phyloP scores from a whole-genome alignment of 2,113 vertebrate species.

The Furnarius figulus region DNA sequence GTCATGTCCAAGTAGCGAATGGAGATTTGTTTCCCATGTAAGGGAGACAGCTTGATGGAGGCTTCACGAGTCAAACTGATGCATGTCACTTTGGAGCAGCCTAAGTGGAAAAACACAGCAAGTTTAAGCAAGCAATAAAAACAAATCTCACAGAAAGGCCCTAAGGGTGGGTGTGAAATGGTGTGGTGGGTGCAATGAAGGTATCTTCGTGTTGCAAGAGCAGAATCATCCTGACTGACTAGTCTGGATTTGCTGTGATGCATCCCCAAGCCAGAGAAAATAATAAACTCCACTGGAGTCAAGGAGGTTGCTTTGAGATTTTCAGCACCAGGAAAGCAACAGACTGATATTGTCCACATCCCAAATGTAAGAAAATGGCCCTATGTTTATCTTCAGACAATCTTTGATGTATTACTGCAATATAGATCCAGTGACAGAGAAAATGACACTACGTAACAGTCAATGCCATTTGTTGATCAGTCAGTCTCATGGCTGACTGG shows the following conservation, averaged over 20 bases:
- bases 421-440: background rate
- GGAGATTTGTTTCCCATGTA: slow-evolving; percentile 93
- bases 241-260: background rate
- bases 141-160: background rate
- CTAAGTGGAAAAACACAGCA: slow-evolving; percentile 67
- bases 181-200: background rate
- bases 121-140: background rate
- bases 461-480: background rate
- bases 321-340: background rate
- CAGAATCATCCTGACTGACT: background rate
- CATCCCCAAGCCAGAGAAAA: background rate
- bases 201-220: accelerated
- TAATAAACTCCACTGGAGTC: background rate
- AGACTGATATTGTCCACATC: background rate
- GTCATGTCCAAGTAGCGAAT: slow-evolving; percentile 97
- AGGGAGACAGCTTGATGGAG: slow-evolving; percentile 87
- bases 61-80: slow-evolving; percentile 94
- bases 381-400: background rate
- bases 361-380: background rate
- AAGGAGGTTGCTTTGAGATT: background rate
- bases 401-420: background rate
- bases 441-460: background rate
- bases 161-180: background rate
- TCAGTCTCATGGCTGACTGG: background rate
- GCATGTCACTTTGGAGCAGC: slow-evolving; percentile 97